phyloP scores from a whole-genome alignment of 1,140 invertebrate genomes.

The Hyles euphorbiae region DNA sequence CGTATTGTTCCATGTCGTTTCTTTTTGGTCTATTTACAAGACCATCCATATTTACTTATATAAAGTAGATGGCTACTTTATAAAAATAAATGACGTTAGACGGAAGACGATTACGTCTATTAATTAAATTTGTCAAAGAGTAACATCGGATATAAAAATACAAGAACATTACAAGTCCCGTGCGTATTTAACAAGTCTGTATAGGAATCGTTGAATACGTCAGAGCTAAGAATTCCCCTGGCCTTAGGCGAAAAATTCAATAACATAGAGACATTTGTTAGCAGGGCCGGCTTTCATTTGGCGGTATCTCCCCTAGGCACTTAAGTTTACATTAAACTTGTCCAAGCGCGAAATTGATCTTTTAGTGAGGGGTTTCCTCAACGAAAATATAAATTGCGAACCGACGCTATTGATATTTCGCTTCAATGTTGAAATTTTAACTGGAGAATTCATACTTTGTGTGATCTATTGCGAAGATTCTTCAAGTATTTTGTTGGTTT shows the following conservation, averaged over 20 bases:
- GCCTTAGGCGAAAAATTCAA: constrained; percentile 49
- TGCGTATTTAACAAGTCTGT: not conserved
- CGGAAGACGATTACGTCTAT: too few species aligned
- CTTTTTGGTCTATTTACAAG: too few species aligned
- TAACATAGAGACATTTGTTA: constrained; percentile 66
- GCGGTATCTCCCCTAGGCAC: constrained; percentile 59
- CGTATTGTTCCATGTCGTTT: too few species aligned
- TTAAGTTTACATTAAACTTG: constrained; percentile 72
- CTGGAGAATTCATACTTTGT: too few species aligned
- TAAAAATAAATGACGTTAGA: too few species aligned
- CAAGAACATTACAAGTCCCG: not conserved
- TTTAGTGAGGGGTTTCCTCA: constrained; percentile 57
- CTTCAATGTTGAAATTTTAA: constrained; percentile 25
- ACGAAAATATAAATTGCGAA: constrained; percentile 65
- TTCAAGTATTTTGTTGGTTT: too few species aligned
- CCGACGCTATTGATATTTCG: constrained; percentile 55
- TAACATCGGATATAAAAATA: too few species aligned
- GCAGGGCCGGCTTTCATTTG: constrained; percentile 62
- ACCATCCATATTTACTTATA: too few species aligned
- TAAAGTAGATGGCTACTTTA: too few species aligned
- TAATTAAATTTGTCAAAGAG: too few species aligned
- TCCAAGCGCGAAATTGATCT: constrained; percentile 73
- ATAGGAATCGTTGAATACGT: not conserved
- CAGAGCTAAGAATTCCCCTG: constrained; percentile 23
- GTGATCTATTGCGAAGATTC: too few species aligned